Conservation (phyloP, 2,113 vertebrate genomes). For the Petromus typicus region DNA sequence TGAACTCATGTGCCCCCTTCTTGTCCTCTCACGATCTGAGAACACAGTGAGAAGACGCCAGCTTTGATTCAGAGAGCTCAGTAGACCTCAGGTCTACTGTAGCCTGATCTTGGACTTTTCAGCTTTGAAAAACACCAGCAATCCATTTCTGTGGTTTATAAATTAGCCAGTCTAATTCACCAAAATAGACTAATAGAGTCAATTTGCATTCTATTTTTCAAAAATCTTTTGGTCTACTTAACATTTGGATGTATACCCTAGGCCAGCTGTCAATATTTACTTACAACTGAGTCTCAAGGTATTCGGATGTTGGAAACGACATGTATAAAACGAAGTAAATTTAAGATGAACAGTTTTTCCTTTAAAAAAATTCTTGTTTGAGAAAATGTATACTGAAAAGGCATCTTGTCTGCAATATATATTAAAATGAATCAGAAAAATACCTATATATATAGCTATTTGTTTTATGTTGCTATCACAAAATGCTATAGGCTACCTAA, state of each 20-base stretch:
- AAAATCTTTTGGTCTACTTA: not conserved
- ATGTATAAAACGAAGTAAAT: not conserved
- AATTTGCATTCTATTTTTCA: conserved; percentile 14
- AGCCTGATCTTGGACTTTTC: not conserved
- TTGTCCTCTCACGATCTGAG: no score
- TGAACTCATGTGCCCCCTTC: not conserved
- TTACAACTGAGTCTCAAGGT: not conserved
- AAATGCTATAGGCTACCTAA: not conserved
- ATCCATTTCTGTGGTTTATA: not conserved
- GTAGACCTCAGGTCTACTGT: not conserved
- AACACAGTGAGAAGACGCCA: not conserved
- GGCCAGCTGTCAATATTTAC: not conserved
- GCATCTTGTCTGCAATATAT: not conserved
- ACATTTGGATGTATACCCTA: not conserved
- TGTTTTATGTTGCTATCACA: not conserved
- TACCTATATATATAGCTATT: not conserved
- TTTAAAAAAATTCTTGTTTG: not conserved
- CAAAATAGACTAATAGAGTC: not conserved
- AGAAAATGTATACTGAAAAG: not conserved
- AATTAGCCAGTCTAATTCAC: not conserved
- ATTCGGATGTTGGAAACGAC: not conserved
- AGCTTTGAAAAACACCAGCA: not conserved
- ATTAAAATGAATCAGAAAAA: conserved; percentile 13
- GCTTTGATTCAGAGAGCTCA: not conserved
- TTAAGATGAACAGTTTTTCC: not conserved